Evolutionary conservation across 2,888 invertebrate species (phyloP), one percentile per base, ranked within the genome.

Genomic region (Dynastes grantii): DNA sequence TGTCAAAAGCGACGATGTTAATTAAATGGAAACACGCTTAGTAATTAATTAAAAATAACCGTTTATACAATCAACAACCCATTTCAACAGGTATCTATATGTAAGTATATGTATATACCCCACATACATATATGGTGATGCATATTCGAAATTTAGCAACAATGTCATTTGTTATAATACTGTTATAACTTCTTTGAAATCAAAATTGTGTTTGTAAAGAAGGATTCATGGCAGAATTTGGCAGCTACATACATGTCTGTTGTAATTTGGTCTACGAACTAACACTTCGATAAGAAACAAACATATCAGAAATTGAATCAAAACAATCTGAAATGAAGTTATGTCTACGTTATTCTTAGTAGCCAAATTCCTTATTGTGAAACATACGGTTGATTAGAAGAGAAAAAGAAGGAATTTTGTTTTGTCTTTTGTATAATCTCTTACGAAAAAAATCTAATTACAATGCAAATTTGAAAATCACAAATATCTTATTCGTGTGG

Each of bases 41-140:
- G 58, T 61, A 73, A 73, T 73, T 73, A 73, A 73, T 73, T 73
- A 73, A 58, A 73, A 73, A 58, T 73, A 73, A 61, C 40, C 73
- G 73, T 68, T 68, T 73, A 40, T 73, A 58, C 58, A 27, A 40
- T 73, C 40, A 40, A 40, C 40, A 73, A 73, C 37, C 58, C 58
- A 22, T 58, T 61, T 37, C 45, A 16, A 58, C 37, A 53, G 51
- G 22, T 16, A 58, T 58, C 6, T 13, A 32, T 32, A 32, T 13
- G 53, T 45, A 9, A 73, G 8, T 40, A n/a, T 22, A 40, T 40
- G 58, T 68, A n/a, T 32, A 32, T 32, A 32, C 32, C 32, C 32
- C 5, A 32, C 32, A 5, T 40, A 22, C 55, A 32, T 32, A 32
- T 63, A 63, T 32, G 63, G 51, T 27, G 49, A 55, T 63, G n/a